Evolutionary conservation across 37 sponge, comb jelly and placozoan genomes (phyloP).

Genomic region (Sycon ciliatum): DNA sequence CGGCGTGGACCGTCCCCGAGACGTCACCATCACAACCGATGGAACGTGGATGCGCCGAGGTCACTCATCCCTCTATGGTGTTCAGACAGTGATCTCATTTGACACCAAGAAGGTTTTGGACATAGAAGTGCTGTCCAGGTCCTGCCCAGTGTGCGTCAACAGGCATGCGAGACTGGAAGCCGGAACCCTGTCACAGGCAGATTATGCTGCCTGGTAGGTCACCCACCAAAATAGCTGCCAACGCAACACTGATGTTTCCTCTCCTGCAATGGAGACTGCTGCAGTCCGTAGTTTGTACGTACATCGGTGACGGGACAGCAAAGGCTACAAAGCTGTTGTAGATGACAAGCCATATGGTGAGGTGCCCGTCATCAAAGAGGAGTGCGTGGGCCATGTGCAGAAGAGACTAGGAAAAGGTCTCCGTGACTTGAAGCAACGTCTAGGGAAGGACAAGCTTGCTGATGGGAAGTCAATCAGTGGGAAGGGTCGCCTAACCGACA

Average conservation of each 20-base stretch:
- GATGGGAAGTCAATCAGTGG: not conserved
- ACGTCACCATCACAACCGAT: too few species aligned
- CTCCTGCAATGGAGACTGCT: not conserved
- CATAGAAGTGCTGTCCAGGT: too few species aligned
- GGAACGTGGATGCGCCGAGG: too few species aligned
- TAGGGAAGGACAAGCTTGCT: not conserved
- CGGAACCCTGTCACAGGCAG: not conserved
- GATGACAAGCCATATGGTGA: too few species aligned
- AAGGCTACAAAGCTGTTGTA: not conserved
- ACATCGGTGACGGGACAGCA: not conserved
- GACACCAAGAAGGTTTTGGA: too few species aligned
- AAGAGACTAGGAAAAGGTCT: not conserved
- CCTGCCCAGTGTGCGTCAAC: too few species aligned
- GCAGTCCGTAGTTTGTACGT: not conserved
- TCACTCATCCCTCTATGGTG: too few species aligned
- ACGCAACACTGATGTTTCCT: not conserved
- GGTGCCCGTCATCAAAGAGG: not conserved
- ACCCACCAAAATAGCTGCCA: not conserved
- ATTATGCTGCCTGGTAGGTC: not conserved
- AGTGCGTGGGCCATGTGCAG: not conserved
- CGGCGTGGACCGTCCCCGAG: not conserved
- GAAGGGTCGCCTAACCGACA: not conserved
- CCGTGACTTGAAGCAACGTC: not conserved
- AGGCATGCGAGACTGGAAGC: not conserved
- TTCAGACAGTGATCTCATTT: too few species aligned